These are phyloP conservation scores for Hydra vulgaris DNA, from an alignment of 30 jellyfish, hydroid and myxozoan genomes.

Conservation along the genomic window DNA sequence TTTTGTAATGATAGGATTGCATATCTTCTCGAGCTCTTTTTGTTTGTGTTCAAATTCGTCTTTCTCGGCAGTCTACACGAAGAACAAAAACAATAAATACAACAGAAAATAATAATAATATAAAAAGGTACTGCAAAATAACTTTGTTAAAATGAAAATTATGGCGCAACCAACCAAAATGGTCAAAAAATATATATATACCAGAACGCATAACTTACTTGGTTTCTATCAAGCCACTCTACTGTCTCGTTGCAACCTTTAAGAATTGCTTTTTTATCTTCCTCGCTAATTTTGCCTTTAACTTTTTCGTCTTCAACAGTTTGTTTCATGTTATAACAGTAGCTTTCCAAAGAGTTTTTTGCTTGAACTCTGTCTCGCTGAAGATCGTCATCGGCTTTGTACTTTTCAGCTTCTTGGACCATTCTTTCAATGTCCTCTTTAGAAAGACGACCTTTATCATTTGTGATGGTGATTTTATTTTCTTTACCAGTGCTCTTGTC, in stretches of 20 bases:
- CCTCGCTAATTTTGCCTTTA: conserved; percentile 78
- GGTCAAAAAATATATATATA: too few relatives aligned
- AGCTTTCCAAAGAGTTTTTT: conserved; percentile 59
- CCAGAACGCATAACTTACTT: too few relatives aligned
- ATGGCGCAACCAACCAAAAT: too few relatives aligned
- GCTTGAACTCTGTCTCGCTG: conserved; percentile 55
- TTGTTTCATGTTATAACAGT: conserved; percentile 43
- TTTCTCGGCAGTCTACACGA: conserved; percentile 55
- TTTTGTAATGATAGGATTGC: conserved; percentile 79
- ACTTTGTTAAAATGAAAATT: too few relatives aligned
- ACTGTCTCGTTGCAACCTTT: conserved; percentile 73
- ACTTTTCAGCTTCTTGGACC: conserved; percentile 88
- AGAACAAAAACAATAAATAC: neutral
- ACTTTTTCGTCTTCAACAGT: conserved; percentile 88
- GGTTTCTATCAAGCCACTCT: conserved; percentile 81
- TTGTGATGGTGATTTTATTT: conserved; percentile 68
- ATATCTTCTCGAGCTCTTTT: conserved; percentile 76
- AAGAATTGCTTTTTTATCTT: conserved; percentile 53
- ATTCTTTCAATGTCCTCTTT: conserved; percentile 67
- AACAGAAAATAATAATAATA: neutral
- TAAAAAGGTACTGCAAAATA: neutral
- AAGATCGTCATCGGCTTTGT: conserved; percentile 67
- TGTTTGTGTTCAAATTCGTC: conserved; percentile 87
- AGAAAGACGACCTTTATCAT: conserved; percentile 71
- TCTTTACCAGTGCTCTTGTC: conserved; percentile 68